Evolutionary conservation across 2,113 vertebrate genomes (phyloP).

Genomic region (Equus quagga): DNA sequence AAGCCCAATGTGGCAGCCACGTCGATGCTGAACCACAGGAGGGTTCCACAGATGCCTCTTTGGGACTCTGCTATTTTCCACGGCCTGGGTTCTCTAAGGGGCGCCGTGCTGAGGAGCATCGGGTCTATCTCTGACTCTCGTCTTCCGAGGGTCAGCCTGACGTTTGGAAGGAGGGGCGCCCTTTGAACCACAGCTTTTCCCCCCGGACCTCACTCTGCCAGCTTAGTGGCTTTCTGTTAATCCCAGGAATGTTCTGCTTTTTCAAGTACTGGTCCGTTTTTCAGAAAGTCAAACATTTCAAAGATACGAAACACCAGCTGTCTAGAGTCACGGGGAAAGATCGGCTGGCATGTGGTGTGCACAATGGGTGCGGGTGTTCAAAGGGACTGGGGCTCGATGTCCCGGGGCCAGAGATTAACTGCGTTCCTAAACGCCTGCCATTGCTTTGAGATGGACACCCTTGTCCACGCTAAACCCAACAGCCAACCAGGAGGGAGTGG

Average conservation of each 20-base stretch:
- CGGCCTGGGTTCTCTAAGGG: too few species aligned
- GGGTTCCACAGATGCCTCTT: background rate
- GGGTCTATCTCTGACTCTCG: rapidly evolving
- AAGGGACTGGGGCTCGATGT: background rate
- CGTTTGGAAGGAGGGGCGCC: background rate
- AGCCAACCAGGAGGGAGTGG: rapidly evolving
- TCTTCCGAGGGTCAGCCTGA: background rate
- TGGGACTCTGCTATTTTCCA: rapidly evolving
- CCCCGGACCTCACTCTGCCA: background rate
- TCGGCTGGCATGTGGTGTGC: background rate
- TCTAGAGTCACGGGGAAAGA: background rate
- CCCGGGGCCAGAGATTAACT: rapidly evolving
- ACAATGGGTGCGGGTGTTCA: rapidly evolving
- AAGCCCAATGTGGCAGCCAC: rapidly evolving
- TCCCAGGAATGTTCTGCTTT: constrained; percentile 24
- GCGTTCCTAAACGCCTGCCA: background rate
- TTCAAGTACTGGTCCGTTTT: background rate
- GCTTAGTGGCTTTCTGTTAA: background rate
- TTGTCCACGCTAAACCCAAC: background rate
- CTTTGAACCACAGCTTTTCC: background rate
- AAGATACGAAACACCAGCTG: background rate
- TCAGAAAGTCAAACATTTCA: background rate
- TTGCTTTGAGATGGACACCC: rapidly evolving
- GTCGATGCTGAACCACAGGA: rapidly evolving
- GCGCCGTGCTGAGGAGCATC: rapidly evolving